phyloP scores from a whole-genome alignment of 64 coral and sea anemone genomes.

The Anthopleura sola region DNA sequence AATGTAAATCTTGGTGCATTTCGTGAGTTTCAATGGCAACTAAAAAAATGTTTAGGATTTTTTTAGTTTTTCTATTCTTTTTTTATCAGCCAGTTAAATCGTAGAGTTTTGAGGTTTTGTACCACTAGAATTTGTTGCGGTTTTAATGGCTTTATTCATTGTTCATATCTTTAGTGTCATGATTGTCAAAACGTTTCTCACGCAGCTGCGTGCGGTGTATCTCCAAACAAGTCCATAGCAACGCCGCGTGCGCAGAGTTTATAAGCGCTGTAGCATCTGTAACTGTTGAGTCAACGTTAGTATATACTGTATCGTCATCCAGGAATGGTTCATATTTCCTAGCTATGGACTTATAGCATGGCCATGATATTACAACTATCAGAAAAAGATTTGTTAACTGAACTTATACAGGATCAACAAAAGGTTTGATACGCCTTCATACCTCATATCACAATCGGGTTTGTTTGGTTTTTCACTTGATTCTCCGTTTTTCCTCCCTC shows the following conservation, averaged over 20 bases:
- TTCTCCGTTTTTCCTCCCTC: too few relatives aligned
- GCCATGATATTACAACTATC: constrained; percentile 89
- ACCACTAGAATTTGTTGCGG: neutral
- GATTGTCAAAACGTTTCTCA: neutral
- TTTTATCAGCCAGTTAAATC: neutral
- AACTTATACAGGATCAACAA: constrained; percentile 85
- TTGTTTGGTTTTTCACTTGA: too few relatives aligned
- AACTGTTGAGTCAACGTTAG: neutral
- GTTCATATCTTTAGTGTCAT: neutral
- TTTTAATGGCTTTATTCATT: neutral
- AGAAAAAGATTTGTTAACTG: constrained; percentile 91
- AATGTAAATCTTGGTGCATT: neutral
- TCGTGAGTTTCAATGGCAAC: neutral
- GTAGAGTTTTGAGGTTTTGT: neutral
- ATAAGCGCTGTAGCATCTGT: neutral
- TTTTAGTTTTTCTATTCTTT: neutral
- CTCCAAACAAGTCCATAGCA: neutral
- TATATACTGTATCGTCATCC: neutral
- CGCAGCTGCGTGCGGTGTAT: neutral
- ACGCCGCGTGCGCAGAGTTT: neutral
- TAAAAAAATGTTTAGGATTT: neutral
- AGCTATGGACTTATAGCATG: constrained; percentile 50
- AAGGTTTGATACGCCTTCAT: constrained; percentile 49
- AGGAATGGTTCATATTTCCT: neutral
- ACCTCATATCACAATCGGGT: too few relatives aligned